Evolutionary conservation across 2,797 vertebrate species (phyloP).

Genomic region (Mastacembelus armatus): DNA sequence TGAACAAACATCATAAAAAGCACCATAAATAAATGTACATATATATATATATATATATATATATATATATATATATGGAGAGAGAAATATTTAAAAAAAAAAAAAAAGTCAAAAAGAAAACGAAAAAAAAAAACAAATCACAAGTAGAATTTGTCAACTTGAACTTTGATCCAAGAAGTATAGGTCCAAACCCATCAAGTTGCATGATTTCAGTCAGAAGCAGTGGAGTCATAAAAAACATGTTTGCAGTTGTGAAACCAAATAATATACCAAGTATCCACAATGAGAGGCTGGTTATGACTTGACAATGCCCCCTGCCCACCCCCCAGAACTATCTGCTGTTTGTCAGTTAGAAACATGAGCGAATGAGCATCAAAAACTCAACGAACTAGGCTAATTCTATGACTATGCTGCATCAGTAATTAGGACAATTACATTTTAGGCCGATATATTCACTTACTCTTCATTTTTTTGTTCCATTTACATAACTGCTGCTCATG

Average conservation of each 20-base stretch:
- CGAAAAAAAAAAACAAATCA: too few species aligned
- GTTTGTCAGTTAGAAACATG: conserved; percentile 21
- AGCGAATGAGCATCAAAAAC: conserved; percentile 3
- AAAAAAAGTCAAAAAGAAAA: conserved; percentile 80
- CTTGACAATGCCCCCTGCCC: background rate
- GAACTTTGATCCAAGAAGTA: conserved; percentile 49
- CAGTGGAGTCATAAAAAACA: conserved; percentile 21
- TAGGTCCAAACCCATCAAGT: conserved; percentile 46
- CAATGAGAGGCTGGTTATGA: conserved; percentile 53
- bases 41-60: too few species aligned
- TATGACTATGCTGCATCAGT: conserved; percentile 6
- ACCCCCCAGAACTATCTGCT: conserved; percentile 8
- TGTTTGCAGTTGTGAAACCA: conserved; percentile 35
- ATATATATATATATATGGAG: conserved; percentile 70
- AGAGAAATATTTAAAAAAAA: conserved; percentile 84
- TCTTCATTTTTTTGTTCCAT: conserved; percentile 24
- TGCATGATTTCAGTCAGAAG: conserved; percentile 39
- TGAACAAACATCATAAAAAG: conserved; percentile 89
- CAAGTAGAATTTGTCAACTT: conserved; percentile 62
- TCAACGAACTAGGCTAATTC: background rate
- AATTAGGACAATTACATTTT: conserved; percentile 13
- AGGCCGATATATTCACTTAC: too few species aligned
- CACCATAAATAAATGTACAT: conserved; percentile 88
- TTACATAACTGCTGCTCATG: conserved; percentile 34
- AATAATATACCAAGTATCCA: conserved; percentile 35